These are phyloP conservation scores for Bradypodion pumilum DNA, from an alignment of 2,797 vertebrate species.

Conservation along the genomic window DNA sequence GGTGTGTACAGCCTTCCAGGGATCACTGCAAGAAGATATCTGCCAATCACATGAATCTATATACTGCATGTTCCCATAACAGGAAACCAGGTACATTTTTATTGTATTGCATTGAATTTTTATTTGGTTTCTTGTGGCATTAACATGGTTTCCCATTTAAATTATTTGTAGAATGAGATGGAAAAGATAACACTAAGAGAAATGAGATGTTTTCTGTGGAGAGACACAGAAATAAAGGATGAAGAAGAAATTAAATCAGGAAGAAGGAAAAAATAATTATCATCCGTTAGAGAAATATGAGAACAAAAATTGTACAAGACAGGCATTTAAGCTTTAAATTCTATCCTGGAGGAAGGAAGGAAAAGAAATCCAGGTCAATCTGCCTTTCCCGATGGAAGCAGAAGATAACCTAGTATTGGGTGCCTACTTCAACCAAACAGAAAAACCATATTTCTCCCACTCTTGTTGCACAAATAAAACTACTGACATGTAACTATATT, in stretches of 20 bases:
- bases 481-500: too few species aligned
- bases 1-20: background rate
- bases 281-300: background rate
- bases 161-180: background rate
- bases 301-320: background rate
- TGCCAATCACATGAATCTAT: background rate
- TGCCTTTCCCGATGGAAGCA: background rate
- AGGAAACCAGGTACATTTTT: too few species aligned
- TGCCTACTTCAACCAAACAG: background rate
- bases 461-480: background rate
- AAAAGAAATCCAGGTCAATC: background rate
- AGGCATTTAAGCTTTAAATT: background rate
- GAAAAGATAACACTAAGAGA: background rate
- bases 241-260: background rate
- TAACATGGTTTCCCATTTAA: background rate
- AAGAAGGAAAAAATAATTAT: background rate
- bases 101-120: background rate
- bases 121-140: background rate
- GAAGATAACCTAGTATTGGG: background rate
- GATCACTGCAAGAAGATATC: background rate
- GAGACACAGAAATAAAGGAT: background rate
- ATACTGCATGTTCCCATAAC: background rate
- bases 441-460: background rate
- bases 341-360: background rate
- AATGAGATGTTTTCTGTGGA: background rate